Conservation (phyloP, 2,797 vertebrate species). For the Pantherophis vulpinus region DNA sequence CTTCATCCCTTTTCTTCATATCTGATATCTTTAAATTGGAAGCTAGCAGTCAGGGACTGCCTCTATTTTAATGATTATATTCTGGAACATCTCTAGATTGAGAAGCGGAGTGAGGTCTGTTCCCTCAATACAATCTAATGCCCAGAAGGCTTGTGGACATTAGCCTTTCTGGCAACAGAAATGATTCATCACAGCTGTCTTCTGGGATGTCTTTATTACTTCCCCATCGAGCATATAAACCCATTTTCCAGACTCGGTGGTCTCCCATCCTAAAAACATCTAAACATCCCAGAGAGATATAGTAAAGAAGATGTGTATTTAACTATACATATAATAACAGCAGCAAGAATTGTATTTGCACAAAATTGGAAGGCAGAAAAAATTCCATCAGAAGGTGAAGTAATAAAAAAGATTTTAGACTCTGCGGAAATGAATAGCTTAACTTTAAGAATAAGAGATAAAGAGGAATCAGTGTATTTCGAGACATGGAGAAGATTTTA, state of each 20-base stretch:
- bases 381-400: no score
- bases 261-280: neutral
- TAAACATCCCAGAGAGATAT: neutral
- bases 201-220: neutral
- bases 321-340: no score
- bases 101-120: neutral
- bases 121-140: neutral
- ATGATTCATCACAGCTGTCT: neutral
- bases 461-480: no score
- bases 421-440: no score
- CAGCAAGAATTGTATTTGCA: no score
- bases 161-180: neutral
- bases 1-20: neutral
- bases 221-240: neutral
- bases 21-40: neutral
- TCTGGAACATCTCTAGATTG: neutral
- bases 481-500: no score
- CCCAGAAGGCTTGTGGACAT: neutral
- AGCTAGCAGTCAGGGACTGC: neutral
- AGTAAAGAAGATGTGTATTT: no score
- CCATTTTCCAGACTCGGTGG: neutral
- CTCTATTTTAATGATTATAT: neutral
- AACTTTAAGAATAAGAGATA: no score
- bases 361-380: no score
- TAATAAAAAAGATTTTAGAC: no score